Evolutionary conservation across 2,113 vertebrate species (phyloP).

Genomic region (Phylloscopus whistleri): DNA sequence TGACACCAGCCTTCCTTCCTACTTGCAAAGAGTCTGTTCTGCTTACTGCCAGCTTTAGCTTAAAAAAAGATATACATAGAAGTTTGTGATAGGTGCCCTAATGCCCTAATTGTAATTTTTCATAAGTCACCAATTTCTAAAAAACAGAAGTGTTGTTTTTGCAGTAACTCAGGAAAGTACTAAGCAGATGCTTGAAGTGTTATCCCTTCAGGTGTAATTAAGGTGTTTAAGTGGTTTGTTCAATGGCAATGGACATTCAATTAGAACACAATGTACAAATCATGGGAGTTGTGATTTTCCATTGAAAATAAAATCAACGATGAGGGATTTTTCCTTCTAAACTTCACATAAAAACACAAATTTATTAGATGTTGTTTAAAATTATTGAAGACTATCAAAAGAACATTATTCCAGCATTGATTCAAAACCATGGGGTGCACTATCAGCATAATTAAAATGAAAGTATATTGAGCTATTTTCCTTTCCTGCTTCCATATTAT

Average conservation of each 20-base stretch:
- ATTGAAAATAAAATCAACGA: constrained; percentile 10
- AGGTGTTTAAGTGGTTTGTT: constrained; percentile 25
- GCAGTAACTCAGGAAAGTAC: neutral
- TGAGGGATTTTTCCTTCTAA: constrained; percentile 10
- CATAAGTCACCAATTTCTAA: neutral
- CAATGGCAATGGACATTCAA: neutral
- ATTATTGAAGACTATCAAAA: constrained; percentile 75
- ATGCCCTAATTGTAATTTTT: neutral
- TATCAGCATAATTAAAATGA: constrained; percentile 79
- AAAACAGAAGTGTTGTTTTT: neutral
- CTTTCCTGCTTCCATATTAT: constrained; percentile 70
- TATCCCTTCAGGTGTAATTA: neutral
- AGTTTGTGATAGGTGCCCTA: neutral
- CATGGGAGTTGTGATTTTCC: neutral
- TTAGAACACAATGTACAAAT: constrained; percentile 1
- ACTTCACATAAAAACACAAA: constrained; percentile 66
- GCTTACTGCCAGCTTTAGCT: neutral
- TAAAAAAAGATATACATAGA: neutral
- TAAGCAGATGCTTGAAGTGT: neutral
- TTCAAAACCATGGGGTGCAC: constrained; percentile 72
- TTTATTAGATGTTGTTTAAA: constrained; percentile 71
- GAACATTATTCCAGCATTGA: constrained; percentile 69
- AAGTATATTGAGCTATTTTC: constrained; percentile 72
- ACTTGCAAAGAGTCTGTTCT: neutral
- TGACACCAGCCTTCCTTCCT: neutral